Evolutionary conservation across 2,113 vertebrate genomes (phyloP).

Genomic region (Poeciliopsis retropinna): DNA sequence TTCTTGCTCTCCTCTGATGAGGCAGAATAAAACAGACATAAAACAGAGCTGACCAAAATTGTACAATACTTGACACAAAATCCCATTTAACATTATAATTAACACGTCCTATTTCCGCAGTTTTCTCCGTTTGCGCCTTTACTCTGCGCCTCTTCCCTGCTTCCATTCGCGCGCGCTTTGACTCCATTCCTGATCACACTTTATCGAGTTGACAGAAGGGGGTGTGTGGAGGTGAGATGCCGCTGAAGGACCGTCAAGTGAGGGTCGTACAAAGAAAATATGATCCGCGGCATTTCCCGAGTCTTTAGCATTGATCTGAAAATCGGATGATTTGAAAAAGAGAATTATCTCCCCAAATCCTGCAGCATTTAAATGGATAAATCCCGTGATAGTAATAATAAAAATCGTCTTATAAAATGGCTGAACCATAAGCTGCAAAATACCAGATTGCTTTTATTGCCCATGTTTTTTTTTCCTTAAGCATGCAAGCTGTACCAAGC

Average conservation of each 20-base stretch:
- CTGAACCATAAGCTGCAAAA: neutral
- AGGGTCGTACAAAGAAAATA: constrained; percentile 6
- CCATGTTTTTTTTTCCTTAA: neutral
- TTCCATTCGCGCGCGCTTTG: constrained; percentile 60
- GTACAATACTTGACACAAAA: too few relatives aligned
- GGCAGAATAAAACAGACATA: constrained; percentile 41
- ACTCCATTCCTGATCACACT: constrained; percentile 66
- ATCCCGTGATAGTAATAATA: constrained; percentile 11
- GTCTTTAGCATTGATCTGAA: constrained; percentile 18
- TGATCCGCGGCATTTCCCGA: constrained; percentile 4
- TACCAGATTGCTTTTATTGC: neutral
- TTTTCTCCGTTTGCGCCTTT: neutral
- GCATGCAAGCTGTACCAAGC: neutral
- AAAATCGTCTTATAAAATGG: constrained; percentile 2
- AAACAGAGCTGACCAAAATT: too few relatives aligned
- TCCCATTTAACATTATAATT: neutral
- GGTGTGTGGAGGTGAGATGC: constrained; percentile 41
- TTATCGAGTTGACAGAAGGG: constrained; percentile 27
- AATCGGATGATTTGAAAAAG: constrained; percentile 18
- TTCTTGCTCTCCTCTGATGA: constrained; percentile 27
- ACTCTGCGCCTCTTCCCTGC: neutral
- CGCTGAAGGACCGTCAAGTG: constrained; percentile 48
- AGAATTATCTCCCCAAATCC: constrained; percentile 11
- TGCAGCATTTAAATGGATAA: constrained; percentile 3
- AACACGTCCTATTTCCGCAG: neutral